Evolutionary conservation across 2,113 vertebrate species (phyloP), one percentile per base, ranked within the genome.

Genomic region (Otocyon megalotis): DNA sequence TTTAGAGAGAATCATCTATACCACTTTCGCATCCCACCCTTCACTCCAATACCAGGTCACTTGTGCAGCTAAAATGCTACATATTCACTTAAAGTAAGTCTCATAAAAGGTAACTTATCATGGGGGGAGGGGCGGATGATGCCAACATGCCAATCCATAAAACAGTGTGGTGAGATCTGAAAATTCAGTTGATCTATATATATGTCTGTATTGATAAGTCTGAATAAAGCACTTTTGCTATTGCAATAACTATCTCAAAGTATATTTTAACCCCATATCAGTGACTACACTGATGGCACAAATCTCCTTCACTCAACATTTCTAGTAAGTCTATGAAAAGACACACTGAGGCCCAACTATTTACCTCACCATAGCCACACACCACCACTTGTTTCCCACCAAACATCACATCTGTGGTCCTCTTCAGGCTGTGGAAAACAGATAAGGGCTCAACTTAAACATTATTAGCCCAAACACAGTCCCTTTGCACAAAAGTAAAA

Each of bases 381-480:
- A 99, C 99, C 96, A 99, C 99, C 96, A 99, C 99, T 98, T 99
- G 99, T 98, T 99, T 99, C 95, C 99, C 99, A 98, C 99, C 99
- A 98, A 99, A 99, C 99, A 99, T 99, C 96, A 99, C 99, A 98
- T 99, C 99, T 14, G 99, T 99, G 97, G 99, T 99, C 98, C 99
- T 99, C 99, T 99, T 99, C 98, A 99, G 99, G 95, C 99, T 99
- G 98, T 84, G 98, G 96, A 98, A 77, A 98, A 97, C 92, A 97
- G 76, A 98, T 86, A 97, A 97, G 79, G 90, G 87, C 90, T 97
- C 90, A 94, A 93, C 71, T 97, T 81, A 93, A 93, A 97, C 94
- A 96, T 8, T 65, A 88, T 93, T 81, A 72, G 72, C 60, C 88
- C 92, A 90, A 94, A 94, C 74, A 88, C 8, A 74, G 77, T 82